phyloP scores from a whole-genome alignment of 2,888 invertebrate species.

The Nineta flava region DNA sequence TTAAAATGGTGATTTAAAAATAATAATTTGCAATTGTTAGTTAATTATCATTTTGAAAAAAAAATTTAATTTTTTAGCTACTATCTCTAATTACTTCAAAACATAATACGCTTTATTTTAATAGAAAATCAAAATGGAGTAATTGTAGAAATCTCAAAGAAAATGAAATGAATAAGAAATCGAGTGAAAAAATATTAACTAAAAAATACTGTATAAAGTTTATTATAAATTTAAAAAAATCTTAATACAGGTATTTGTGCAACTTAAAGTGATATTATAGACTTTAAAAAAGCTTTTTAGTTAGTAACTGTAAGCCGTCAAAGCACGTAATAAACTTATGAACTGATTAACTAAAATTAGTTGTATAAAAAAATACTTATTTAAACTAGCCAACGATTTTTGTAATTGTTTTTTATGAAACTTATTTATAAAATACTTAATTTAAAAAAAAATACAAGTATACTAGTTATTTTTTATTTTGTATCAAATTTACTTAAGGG shows the following conservation, averaged over 20 bases:
- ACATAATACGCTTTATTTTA: neutral
- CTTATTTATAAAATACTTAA: slow-evolving; percentile 7
- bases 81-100: neutral
- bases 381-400: slow-evolving; percentile 5
- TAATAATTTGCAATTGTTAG: neutral
- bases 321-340: neutral
- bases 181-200: neutral
- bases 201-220: neutral
- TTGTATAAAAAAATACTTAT: neutral
- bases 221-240: neutral
- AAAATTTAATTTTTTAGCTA: neutral
- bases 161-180: neutral
- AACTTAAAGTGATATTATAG: slow-evolving; percentile 7
- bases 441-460: slow-evolving; percentile 1
- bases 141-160: neutral
- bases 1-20: neutral
- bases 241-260: slow-evolving; percentile 5
- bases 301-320: neutral
- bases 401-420: slow-evolving; percentile 6
- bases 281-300: slow-evolving; percentile 5
- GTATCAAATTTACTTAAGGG: neutral
- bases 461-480: neutral
- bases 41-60: neutral
- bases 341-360: neutral
- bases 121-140: neutral